Evolutionary conservation across 1,140 invertebrate species (phyloP).

Genomic region (Halictus rubicundus): DNA sequence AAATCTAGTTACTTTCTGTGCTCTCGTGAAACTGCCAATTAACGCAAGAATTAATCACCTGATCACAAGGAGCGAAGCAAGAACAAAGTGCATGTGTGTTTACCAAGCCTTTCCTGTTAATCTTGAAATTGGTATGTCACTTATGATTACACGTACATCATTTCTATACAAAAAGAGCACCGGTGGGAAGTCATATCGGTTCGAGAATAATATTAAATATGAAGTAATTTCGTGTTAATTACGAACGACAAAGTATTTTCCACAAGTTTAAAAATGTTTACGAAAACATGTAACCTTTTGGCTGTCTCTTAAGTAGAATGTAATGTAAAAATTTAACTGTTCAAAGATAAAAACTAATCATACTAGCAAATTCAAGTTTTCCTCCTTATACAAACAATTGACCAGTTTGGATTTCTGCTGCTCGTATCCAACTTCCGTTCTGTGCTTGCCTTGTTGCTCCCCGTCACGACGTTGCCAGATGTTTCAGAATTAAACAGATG

Average conservation of each 20-base stretch:
- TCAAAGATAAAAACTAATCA: background rate
- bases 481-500: slow-evolving; percentile 51
- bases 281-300: background rate
- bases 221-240: background rate
- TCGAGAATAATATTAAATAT: background rate
- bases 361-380: background rate
- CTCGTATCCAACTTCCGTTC: slow-evolving; percentile 48
- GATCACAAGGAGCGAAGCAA: background rate
- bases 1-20: no score
- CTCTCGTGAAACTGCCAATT: background rate
- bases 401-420: slow-evolving; percentile 20
- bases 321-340: background rate
- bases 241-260: background rate
- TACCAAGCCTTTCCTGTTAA: background rate
- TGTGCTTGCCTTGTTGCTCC: slow-evolving; percentile 31
- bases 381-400: slow-evolving; percentile 5
- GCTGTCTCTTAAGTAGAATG: background rate
- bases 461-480: slow-evolving; percentile 54
- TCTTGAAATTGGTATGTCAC: slow-evolving; percentile 35
- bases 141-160: background rate
- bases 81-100: slow-evolving; percentile 11
- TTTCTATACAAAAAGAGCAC: background rate
- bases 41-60: slow-evolving; percentile 18
- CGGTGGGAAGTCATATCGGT: background rate
- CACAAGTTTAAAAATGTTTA: background rate